Evolutionary conservation across 2,797 vertebrate species (phyloP).

Genomic region (Antrozous pallidus): DNA sequence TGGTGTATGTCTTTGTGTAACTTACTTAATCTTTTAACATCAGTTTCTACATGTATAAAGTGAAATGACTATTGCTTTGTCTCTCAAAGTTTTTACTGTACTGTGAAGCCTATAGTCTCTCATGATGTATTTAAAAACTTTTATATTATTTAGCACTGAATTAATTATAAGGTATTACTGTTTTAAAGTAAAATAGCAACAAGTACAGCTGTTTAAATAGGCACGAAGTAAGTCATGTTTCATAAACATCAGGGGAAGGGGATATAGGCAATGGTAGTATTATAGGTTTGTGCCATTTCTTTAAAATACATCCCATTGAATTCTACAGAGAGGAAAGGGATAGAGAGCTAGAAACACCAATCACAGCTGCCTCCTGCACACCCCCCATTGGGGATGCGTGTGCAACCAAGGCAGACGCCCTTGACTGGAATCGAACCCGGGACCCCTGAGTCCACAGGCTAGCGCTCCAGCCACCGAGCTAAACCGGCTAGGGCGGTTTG

Average conservation of each 20-base stretch:
- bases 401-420: too few species aligned
- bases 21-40: neutral
- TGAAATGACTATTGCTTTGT: neutral
- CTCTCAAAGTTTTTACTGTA: neutral
- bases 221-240: neutral
- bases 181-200: conserved; percentile 36
- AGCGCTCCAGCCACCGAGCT: too few species aligned
- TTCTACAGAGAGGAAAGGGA: too few species aligned
- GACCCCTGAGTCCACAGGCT: too few species aligned
- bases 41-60: neutral
- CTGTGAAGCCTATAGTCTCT: neutral
- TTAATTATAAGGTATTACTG: neutral
- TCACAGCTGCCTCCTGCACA: too few species aligned
- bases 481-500: too few species aligned
- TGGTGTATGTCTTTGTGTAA: neutral
- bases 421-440: too few species aligned
- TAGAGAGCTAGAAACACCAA: too few species aligned
- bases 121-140: neutral
- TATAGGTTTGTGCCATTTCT: neutral
- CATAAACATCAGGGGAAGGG: neutral
- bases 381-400: too few species aligned
- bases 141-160: neutral
- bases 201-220: neutral
- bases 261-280: neutral
- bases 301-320: too few species aligned